Evolutionary conservation across 2,797 vertebrate species (phyloP).

Genomic region (Lithobates pipiens): DNA sequence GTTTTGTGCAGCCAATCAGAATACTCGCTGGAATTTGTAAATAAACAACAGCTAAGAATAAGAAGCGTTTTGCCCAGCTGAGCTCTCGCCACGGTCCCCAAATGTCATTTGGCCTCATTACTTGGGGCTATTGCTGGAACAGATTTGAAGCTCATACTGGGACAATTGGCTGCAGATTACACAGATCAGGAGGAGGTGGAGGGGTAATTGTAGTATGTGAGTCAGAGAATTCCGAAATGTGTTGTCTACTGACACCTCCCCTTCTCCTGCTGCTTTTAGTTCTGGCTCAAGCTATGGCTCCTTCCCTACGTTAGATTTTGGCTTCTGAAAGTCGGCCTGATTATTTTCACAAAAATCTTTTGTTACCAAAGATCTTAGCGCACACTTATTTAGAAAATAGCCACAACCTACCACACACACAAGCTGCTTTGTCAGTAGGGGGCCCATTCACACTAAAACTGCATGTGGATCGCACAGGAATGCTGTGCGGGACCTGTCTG

Average conservation of each 20-base stretch:
- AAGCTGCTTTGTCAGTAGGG: no score
- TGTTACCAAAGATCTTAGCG: not conserved
- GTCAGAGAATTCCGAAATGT: constrained; percentile 12
- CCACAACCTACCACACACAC: no score
- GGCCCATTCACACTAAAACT: no score
- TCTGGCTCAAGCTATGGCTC: not conserved
- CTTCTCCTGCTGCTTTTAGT: not conserved
- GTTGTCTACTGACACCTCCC: not conserved
- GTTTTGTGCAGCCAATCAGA: constrained; percentile 19
- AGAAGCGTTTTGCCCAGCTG: not conserved
- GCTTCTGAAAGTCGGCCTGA: not conserved
- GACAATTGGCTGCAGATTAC: constrained; percentile 31
- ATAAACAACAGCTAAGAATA: constrained; percentile 37
- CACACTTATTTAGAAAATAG: not conserved
- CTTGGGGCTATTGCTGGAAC: constrained; percentile 21
- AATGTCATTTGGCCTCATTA: constrained; percentile 43
- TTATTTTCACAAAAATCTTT: not conserved
- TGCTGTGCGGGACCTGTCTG: no score
- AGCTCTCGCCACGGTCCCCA: constrained; percentile 4
- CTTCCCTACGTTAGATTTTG: not conserved
- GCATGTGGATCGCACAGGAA: no score
- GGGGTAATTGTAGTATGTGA: not conserved
- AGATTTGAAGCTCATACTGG: constrained; percentile 43
- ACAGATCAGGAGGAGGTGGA: constrained; percentile 15
- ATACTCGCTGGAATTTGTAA: constrained; percentile 20